These are phyloP conservation scores for Drosophila saltans DNA, from an alignment of 1,140 invertebrate species.

Conservation along the genomic window DNA sequence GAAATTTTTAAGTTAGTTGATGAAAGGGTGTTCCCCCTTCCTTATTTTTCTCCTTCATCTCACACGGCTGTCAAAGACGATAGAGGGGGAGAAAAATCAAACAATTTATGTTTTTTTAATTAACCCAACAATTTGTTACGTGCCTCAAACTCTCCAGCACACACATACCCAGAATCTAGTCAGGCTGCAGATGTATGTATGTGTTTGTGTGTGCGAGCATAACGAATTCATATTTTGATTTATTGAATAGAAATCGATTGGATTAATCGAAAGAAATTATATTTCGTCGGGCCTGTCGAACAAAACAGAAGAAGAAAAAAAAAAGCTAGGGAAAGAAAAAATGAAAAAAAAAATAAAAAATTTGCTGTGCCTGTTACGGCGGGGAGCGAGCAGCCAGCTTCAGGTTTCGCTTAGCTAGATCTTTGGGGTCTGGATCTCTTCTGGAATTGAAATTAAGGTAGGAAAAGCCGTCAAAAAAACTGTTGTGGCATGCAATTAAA, in stretches of 20 bases:
- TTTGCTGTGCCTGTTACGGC: constrained; percentile 53
- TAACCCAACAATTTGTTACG: constrained; percentile 83
- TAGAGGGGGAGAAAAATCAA: constrained; percentile 60
- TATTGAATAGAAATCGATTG: constrained; percentile 83
- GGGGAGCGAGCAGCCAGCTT: neutral
- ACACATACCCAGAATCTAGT: constrained; percentile 21
- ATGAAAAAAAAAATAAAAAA: constrained; percentile 19
- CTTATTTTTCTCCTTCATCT: constrained; percentile 13
- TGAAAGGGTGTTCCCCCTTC: constrained; percentile 64
- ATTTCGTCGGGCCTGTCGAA: constrained; percentile 64
- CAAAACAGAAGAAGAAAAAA: constrained; percentile 10
- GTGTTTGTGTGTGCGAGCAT: constrained; percentile 60
- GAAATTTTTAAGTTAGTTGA: constrained; percentile 49
- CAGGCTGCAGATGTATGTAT: constrained; percentile 32
- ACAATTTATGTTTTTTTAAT: constrained; percentile 83
- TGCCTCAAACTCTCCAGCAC: constrained; percentile 71
- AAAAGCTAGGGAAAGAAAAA: no score
- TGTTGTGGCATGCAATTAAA: constrained; percentile 70
- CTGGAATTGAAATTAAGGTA: constrained; percentile 71
- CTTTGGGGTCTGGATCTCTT: constrained; percentile 21
- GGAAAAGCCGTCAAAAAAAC: constrained; percentile 65
- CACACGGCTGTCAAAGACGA: constrained; percentile 40
- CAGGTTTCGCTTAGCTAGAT: neutral
- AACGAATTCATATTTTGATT: constrained; percentile 81
- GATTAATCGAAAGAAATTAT: constrained; percentile 82